Evolutionary conservation across 2,113 vertebrate species (phyloP), one percentile per base, ranked within the genome.

Genomic region (Vimba vimba): DNA sequence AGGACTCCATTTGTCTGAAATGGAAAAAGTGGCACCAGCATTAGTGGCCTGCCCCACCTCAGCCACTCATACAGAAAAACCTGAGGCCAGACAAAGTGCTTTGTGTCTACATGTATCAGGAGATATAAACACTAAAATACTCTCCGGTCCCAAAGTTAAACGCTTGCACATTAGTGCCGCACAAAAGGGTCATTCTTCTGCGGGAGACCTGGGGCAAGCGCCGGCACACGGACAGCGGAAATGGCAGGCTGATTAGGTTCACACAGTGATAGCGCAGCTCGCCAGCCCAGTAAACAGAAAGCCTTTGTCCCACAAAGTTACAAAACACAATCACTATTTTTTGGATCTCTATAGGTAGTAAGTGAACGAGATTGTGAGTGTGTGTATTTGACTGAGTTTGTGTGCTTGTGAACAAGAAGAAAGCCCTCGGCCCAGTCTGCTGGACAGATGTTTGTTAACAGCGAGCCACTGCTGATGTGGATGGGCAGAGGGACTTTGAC

Each of bases 241-340:
- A 98, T 96, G 95, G 96, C 95, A 96, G 95, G 92, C 95, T 96
- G 97, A 98, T 97, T 97, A 97, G 96, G 96, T 97, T 97, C 96
- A 95, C 96, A 96, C 95, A 97, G 95, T 96, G 96, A 98, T 97
- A 98, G 95, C 94, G 94, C 95, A 95, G 94, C 79, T 95, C 93
- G 94, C 95, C 93, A 92, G 55, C 94, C 93, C 93, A 93, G 88
- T 94, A 96, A 95, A 97, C 96, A 98, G 96, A 96, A 94, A 94
- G 93, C 92, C 95, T 96, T 97, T 97, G 97, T 98, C 89, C 93
- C 60, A 23, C 15, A 92, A 91, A 94, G 91, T 64, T 55, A 85
- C n/a, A 62, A 89, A 84, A 81, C 68, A 85, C 73, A 83, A 85
- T 60, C 4, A 3, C 45, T 27, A 68, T 86, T 62, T 23, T 55